Evolutionary conservation across 2,797 vertebrate genomes (phyloP).

Genomic region (Tiaroga cobitis): DNA sequence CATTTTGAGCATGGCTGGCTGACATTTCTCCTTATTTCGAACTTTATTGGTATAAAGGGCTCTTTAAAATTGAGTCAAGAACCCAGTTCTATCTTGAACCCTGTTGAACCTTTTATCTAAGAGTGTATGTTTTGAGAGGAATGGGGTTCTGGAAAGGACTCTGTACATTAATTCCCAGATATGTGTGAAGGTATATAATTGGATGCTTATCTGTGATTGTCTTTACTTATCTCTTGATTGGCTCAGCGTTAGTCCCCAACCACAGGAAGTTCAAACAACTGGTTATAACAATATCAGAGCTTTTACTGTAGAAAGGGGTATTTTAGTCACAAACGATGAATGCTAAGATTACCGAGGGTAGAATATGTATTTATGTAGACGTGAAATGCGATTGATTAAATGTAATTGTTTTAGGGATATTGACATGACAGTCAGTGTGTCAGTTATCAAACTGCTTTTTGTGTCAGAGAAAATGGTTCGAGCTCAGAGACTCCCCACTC

Average conservation of each 20-base stretch:
- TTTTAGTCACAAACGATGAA: background rate
- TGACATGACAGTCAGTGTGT: background rate
- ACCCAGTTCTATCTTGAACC: background rate
- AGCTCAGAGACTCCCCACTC: conserved; percentile 22
- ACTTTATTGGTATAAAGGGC: background rate
- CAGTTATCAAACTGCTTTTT: conserved; percentile 9
- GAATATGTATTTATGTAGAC: background rate
- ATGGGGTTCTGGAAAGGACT: background rate
- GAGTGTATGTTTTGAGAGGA: background rate
- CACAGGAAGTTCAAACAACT: background rate
- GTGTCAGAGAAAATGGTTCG: conserved; percentile 4
- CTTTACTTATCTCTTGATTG: background rate
- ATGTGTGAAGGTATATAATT: background rate
- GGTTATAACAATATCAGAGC: background rate
- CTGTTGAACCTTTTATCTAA: background rate
- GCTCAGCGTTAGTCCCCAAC: background rate
- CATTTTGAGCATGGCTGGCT: too few species aligned
- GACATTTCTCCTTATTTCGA: too few species aligned
- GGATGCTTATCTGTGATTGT: background rate
- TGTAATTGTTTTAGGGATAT: background rate
- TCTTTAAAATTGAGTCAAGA: background rate
- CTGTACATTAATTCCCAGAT: background rate
- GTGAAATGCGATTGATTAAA: background rate
- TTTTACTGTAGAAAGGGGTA: background rate
- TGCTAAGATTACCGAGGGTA: background rate